Base-by-base conservation (phyloP, 2,797 vertebrate genomes). In the Lophotriccus pileatus region DNA sequence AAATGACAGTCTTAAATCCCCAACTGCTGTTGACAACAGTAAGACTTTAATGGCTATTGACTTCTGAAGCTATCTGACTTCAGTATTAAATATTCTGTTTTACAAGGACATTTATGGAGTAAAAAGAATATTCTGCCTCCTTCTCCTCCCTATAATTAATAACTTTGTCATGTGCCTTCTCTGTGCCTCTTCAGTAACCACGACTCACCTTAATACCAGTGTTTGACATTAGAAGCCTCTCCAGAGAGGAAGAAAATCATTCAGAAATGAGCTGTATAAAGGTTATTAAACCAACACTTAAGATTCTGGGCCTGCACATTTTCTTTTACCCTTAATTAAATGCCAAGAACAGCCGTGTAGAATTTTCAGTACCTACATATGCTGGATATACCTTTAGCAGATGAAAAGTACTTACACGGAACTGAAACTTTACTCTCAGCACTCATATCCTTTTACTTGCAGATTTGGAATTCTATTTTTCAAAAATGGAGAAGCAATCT, bases 241-340 rank as follows among this genome's bases (percentile, higher is more conserved):
- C 96, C 59, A 94, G 97, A 98, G 96, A 97, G 94, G 85, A 97
- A 95, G 93, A 98, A 96, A 98, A 98, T 97, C 73, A 96, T 97
- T 98, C 89, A 95, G 94, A 98, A 98, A 98, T 97, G 96, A 98
- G 94, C 72, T 96, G 88, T 56, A 94, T 97, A 97, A 98, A 98
- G 97, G 97, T 98, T 98, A 97, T 98, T 97, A 97, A 98, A 97
- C 89, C 90, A 97, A 96, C 94, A 96, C 87, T 98, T 98, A 98
- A 97, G 97, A 98, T 98, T 97, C 96, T 94, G 76, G 84, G 94
- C 94, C 90, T 97, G 89, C 72, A 96, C 87, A 8, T 96, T 97
- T 98, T 96, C 94, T 89, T 97, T 97, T 97, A 94, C 92, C 95
- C 85, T 90, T 98, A 97, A 98, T 98, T 98, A 97, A 97, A 98